Conservation (phyloP, 2,113 vertebrate species). For the Pandion haliaetus region DNA sequence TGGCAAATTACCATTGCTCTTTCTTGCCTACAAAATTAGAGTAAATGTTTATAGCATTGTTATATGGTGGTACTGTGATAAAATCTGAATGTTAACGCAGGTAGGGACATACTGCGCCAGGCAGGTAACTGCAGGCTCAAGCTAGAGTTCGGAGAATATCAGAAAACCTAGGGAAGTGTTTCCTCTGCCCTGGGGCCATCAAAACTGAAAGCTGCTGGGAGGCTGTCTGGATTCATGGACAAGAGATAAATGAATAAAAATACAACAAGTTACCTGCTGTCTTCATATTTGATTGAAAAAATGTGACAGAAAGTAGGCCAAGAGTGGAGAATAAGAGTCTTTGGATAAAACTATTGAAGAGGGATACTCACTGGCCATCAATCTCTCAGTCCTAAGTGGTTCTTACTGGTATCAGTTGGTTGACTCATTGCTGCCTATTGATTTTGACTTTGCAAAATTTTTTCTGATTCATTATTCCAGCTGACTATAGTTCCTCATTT, state of each 20-base stretch:
- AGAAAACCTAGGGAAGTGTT: not conserved
- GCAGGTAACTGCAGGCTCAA: not conserved
- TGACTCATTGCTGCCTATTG: not conserved
- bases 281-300: not conserved
- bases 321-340: not conserved
- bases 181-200: not conserved
- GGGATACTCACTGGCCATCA: too few relatives aligned
- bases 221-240: not conserved
- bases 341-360: not conserved
- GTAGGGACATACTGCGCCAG: not conserved
- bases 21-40: not conserved
- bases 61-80: not conserved
- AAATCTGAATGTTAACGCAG: not conserved
- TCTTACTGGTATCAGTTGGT: not conserved
- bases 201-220: not conserved
- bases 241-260: not conserved
- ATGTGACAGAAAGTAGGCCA: not conserved
- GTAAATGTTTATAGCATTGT: not conserved
- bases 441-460: not conserved
- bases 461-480: not conserved
- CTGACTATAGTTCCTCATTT: not conserved
- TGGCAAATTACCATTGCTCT: slow-evolving; percentile 11
- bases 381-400: not conserved
- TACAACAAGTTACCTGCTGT: not conserved
- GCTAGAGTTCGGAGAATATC: not conserved